Conservation (phyloP, 1,140 invertebrate genomes). For the Glomeris maerens region DNA sequence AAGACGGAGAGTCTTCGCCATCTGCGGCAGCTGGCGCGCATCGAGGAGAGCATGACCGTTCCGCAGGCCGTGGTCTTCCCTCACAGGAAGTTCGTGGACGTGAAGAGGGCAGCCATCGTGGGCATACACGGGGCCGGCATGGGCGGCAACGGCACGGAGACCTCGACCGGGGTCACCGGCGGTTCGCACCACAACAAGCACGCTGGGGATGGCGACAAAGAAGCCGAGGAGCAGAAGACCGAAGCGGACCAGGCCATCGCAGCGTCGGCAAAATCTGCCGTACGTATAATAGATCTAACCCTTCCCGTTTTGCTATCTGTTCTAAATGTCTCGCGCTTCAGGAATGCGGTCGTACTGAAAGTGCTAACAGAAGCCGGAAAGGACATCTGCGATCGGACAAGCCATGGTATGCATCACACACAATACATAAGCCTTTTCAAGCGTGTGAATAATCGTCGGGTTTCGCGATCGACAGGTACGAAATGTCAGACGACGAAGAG, state of each 20-base stretch:
- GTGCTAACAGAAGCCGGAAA: not conserved
- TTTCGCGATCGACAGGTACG: conserved; percentile 9
- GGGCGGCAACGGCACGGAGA: not conserved
- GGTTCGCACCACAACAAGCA: not conserved
- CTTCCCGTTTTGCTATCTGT: not conserved
- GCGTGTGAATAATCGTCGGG: not conserved
- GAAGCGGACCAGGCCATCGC: not conserved
- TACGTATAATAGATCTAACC: not conserved
- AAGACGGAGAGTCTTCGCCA: conserved; percentile 26
- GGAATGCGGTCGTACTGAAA: not conserved
- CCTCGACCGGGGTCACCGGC: not conserved
- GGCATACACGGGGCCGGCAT: not conserved
- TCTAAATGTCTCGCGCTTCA: not conserved
- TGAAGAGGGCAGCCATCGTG: conserved; percentile 2
- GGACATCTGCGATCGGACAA: not conserved
- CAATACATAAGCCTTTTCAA: not conserved
- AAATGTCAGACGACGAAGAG: conserved; percentile 11
- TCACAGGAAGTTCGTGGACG: not conserved
- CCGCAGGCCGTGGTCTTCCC: not conserved
- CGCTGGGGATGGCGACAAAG: not conserved
- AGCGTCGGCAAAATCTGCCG: not conserved
- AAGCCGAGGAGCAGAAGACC: no score
- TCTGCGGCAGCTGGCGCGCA: conserved; percentile 20
- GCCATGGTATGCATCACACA: not conserved
- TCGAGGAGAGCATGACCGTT: conserved; percentile 20